These are phyloP conservation scores for Copidosoma floridanum DNA, from an alignment of 1,140 invertebrate species.

Conservation along the genomic window DNA sequence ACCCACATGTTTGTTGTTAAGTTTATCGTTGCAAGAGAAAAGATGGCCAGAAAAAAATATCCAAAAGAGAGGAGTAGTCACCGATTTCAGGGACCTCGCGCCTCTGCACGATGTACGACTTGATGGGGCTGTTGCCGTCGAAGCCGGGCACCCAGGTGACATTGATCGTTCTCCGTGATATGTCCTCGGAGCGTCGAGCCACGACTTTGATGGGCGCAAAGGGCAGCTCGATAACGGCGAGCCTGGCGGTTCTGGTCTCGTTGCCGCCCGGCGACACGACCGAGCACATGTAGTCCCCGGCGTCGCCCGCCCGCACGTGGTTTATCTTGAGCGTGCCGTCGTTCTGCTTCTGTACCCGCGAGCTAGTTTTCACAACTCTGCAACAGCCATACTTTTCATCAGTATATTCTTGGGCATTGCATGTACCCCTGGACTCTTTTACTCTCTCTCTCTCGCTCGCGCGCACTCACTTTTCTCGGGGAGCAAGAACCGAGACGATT, in stretches of 20 bases:
- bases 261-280: conserved; percentile 87
- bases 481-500: too few species aligned
- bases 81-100: conserved; percentile 82
- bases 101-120: conserved; percentile 91
- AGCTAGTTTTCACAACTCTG: conserved; percentile 67
- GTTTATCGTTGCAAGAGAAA: not conserved
- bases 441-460: too few species aligned
- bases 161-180: conserved; percentile 69
- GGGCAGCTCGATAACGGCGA: conserved; percentile 91
- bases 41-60: not conserved
- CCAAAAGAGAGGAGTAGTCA: conserved; percentile 47
- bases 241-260: conserved; percentile 79
- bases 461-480: too few species aligned
- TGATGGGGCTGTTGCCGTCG: conserved; percentile 93
- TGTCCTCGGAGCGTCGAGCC: conserved; percentile 66
- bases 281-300: conserved; percentile 78
- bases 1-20: too few species aligned
- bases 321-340: conserved; percentile 80
- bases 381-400: too few species aligned
- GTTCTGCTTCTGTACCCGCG: conserved; percentile 68
- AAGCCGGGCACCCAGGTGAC: conserved; percentile 93
- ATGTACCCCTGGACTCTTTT: too few species aligned
- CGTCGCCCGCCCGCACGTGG: conserved; percentile 78
- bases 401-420: too few species aligned
- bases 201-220: conserved; percentile 85